These are phyloP conservation scores for Epirrhoe alternata DNA, from an alignment of 2,888 invertebrate genomes.

Conservation along the genomic window DNA sequence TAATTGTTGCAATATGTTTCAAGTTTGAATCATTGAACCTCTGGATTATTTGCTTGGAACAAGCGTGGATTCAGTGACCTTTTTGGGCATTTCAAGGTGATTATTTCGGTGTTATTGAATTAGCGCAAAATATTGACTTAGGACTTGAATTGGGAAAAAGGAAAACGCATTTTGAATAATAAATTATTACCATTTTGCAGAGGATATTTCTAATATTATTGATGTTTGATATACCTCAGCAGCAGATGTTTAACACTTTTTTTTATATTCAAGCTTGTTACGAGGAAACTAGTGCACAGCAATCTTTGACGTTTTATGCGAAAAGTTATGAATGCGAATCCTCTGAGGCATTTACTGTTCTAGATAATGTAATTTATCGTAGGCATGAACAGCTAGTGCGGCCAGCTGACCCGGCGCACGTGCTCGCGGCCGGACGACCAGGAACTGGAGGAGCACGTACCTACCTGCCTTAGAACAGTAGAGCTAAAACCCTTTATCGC, in stretches of 20 bases:
- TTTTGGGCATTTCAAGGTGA: background rate
- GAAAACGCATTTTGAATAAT: no score
- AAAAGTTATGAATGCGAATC: background rate
- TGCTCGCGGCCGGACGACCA: constrained; percentile 12
- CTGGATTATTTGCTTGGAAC: background rate
- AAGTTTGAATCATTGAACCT: background rate
- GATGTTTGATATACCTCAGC: no score
- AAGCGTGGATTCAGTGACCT: background rate
- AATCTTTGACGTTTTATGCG: background rate
- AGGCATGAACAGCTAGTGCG: constrained; percentile 1
- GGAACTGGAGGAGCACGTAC: constrained; percentile 24
- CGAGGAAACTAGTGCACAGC: background rate
- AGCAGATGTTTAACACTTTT: no score
- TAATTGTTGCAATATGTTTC: background rate
- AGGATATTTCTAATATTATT: no score
- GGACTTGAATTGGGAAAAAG: background rate
- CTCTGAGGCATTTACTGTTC: background rate
- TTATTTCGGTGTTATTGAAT: background rate
- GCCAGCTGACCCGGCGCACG: background rate
- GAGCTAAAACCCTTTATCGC: constrained; percentile 29
- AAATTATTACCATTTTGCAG: no score
- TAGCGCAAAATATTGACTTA: background rate
- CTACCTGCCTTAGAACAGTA: constrained; percentile 16
- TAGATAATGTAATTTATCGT: constrained; percentile 10
- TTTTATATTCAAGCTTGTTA: background rate